phyloP scores from a whole-genome alignment of 2,888 invertebrate species.

The Xanthorhoe spadicearia region DNA sequence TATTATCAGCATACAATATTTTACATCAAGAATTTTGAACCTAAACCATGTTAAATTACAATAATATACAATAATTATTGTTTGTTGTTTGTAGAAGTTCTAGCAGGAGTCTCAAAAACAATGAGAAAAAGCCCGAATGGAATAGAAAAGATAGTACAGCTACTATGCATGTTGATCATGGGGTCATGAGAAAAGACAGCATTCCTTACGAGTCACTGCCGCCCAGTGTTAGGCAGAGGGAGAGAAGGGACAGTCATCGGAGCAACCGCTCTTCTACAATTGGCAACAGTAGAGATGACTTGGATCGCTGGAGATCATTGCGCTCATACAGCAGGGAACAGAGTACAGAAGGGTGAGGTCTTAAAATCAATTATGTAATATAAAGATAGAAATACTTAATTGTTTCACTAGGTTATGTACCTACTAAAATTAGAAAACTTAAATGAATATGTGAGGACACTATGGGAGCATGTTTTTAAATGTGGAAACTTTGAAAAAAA shows the following conservation, averaged over 20 bases:
- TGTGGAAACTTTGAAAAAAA: too few species aligned
- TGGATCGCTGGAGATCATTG: constrained; percentile 78
- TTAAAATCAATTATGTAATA: background rate
- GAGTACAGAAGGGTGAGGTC: constrained; percentile 76
- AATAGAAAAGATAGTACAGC: constrained; percentile 73
- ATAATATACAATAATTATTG: too few species aligned
- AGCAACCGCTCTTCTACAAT: constrained; percentile 79
- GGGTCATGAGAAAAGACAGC: constrained; percentile 69
- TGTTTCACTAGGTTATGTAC: too few species aligned
- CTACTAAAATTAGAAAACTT: too few species aligned
- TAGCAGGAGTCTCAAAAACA: constrained; percentile 73
- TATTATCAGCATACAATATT: constrained; percentile 40
- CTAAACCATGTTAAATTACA: background rate
- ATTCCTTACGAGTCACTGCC: constrained; percentile 68
- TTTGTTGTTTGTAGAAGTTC: constrained; percentile 63
- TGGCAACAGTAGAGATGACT: constrained; percentile 78
- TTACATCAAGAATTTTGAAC: background rate
- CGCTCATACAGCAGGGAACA: constrained; percentile 81
- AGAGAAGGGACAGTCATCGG: constrained; percentile 73
- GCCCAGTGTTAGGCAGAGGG: constrained; percentile 64
- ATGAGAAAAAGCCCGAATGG: constrained; percentile 70
- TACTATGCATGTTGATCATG: constrained; percentile 68
- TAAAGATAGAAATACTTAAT: too few species aligned
- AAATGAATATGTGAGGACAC: too few species aligned
- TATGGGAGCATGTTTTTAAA: background rate